Conservation (phyloP, 2,797 vertebrate species). For the Rallus crepitans region DNA sequence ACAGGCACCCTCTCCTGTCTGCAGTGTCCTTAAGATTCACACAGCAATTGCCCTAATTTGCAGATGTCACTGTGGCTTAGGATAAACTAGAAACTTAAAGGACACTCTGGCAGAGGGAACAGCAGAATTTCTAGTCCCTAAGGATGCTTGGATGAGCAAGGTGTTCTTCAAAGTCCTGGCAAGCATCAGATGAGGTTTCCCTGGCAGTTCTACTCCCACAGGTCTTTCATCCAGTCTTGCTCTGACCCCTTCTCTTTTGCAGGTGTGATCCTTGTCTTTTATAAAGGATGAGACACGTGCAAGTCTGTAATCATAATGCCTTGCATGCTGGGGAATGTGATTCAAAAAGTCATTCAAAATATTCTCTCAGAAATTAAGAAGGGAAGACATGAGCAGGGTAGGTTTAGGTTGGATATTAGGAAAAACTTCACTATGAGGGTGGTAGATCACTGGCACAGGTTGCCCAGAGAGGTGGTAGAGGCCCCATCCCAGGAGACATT, state of each 20-base stretch:
- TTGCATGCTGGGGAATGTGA: not conserved
- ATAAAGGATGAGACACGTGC: not conserved
- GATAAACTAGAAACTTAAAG: not conserved
- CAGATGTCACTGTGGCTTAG: not conserved
- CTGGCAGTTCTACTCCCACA: not conserved
- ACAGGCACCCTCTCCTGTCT: not conserved
- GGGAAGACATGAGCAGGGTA: not conserved
- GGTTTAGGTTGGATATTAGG: too few species aligned
- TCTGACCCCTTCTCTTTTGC: not conserved
- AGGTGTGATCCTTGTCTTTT: not conserved
- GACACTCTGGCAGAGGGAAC: not conserved
- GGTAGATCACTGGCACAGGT: too few species aligned
- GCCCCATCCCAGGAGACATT: too few species aligned
- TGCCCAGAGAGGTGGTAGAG: too few species aligned
- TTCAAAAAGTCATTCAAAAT: not conserved
- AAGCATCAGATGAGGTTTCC: not conserved
- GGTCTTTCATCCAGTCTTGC: not conserved
- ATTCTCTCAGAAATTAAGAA: not conserved
- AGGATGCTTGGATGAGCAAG: not conserved
- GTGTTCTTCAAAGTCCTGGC: not conserved
- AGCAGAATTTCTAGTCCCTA: not conserved
- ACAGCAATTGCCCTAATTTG: not conserved
- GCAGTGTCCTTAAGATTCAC: not conserved
- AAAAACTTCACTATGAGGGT: too few species aligned
- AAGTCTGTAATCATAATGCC: not conserved